Evolutionary conservation across 2,797 vertebrate genomes (phyloP), one percentile per base, ranked within the genome.

Genomic region (Cyprinodon diabolis): DNA sequence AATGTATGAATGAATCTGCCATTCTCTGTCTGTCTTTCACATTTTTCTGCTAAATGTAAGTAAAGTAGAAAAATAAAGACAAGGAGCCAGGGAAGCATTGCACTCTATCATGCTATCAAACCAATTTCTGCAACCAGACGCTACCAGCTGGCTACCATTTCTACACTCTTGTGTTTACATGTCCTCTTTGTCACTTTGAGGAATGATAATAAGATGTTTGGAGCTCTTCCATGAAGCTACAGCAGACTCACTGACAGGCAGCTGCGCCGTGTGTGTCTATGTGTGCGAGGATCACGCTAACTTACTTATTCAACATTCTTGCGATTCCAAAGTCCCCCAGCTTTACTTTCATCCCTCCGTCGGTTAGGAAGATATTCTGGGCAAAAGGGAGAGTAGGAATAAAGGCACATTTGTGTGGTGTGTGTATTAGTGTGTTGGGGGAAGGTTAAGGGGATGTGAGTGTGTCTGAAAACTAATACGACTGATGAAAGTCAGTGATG

Each of bases 241-340:
- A 74, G 68, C 69, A 70, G 4, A 11, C 57, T 77, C 70, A 63
- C 66, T 57, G 56, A 84, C 69, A 70, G 81, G 89, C 84, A 91
- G 87, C 84, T 89, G 88, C 79, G 65, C 35, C 52, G 30, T 72
- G 66, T 58, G 71, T 66, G 67, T 71, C 56, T 70, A 57, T 66
- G 47, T 71, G 69, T 63, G 65, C 40, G 71, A 71, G 55, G 55
- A 77, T 80, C 74, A 75, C 70, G 78, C 68, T 75, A 55, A 47
- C 96, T 95, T 91, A 98, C 97, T 95, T 96, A 93, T 95, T 97
- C 82, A 99, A 85, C 87, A 96, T 92, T 89, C 95, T 95, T 81
- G 97, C 97, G 56, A 96, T 97, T 84, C 97, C 97, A 76, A 99
- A 99, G 92, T 99, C 97, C 47, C 97, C 97, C 45, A 98, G 96